Evolutionary conservation across 1,140 invertebrate species (phyloP).

Genomic region (Drosophila miranda): DNA sequence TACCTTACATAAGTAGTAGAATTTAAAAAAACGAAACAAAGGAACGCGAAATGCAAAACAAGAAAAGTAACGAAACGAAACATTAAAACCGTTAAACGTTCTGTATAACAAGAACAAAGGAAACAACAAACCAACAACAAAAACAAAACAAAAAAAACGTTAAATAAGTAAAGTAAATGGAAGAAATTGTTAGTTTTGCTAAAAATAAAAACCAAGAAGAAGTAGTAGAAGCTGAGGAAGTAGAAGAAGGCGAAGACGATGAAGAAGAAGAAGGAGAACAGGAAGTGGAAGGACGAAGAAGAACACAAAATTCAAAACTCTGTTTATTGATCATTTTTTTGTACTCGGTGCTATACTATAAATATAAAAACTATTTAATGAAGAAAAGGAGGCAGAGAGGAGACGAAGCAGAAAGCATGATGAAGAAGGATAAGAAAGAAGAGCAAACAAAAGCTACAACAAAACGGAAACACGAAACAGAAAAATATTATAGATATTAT

Average conservation of each 20-base stretch:
- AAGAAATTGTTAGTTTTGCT: conserved; percentile 40
- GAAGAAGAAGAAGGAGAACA: conserved; percentile 3
- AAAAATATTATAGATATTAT: conserved; percentile 55
- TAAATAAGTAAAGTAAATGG: conserved; percentile 27
- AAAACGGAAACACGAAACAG: conserved; percentile 10
- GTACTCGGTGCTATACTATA: conserved; percentile 81
- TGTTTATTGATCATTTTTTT: conserved; percentile 79
- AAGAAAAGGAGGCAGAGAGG: conserved; percentile 18
- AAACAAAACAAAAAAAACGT: conserved; percentile 31
- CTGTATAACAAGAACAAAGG: conserved; percentile 44
- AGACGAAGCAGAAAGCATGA: neutral
- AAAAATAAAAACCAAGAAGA: conserved; percentile 9
- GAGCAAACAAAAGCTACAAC: conserved; percentile 1
- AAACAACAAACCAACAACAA: conserved; percentile 7
- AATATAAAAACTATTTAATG: conserved; percentile 78
- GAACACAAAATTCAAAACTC: conserved; percentile 64
- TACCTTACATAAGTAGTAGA: conserved; percentile 80
- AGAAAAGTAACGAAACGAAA: conserved; percentile 20
- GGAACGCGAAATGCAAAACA: conserved; percentile 26
- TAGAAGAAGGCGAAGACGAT: conserved; percentile 2
- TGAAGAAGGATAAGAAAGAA: neutral
- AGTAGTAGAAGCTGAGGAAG: conserved; percentile 17
- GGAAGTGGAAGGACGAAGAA: conserved; percentile 5
- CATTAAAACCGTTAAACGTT: conserved; percentile 31
- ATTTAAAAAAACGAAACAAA: conserved; percentile 56